Evolutionary conservation across 1,140 invertebrate genomes (phyloP), one percentile per base, ranked within the genome.

Genomic region (Steinernema khuongi): DNA sequence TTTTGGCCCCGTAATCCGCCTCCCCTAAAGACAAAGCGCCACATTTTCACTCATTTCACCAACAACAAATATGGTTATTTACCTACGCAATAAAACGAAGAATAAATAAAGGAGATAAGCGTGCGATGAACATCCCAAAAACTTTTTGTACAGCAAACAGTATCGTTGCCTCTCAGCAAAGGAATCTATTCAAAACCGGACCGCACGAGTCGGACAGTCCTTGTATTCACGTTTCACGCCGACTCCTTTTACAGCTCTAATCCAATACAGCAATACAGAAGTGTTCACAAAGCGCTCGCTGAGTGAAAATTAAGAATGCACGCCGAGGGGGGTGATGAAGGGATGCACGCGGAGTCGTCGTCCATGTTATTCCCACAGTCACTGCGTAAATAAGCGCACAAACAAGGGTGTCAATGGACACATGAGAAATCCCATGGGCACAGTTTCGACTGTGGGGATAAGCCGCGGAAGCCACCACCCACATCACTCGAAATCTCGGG

Each of bases 141-240:
- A 26, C 50, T 60, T 41, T 41, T 60, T 60, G 50, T 60, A 60
- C 19, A 60, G 50, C 50, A 60, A 60, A 60, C 50, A 60, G 36
- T 60, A 22, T 60, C 50, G 22, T 60, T 4, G 7, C 50, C 19
- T 22, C 50, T 22, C 22, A 14, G 36, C n/a, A 41, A 11, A 7
- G 36, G 14, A n/a, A 60, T 60, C 11, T 26, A 60, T 60, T 60
- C 50, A 26, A 60, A 60, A 60, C 50, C 50, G 50, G 50, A 11
- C 50, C 50, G 50, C 50, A 60, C 50, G 50, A 22, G 36, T 7
- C 36, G n/a, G n/a, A 41, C 36, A 41, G 36, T n/a, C 36, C 14
- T 22, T 7, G 50, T n/a, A 60, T 60, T 60, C 50, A 60, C 50
- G 50, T 60, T 60, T 60, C 50, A 17, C 50, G n/a, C n/a, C n/a